Conservation (phyloP, 2,888 invertebrate species). For the Atethmia centrago region DNA sequence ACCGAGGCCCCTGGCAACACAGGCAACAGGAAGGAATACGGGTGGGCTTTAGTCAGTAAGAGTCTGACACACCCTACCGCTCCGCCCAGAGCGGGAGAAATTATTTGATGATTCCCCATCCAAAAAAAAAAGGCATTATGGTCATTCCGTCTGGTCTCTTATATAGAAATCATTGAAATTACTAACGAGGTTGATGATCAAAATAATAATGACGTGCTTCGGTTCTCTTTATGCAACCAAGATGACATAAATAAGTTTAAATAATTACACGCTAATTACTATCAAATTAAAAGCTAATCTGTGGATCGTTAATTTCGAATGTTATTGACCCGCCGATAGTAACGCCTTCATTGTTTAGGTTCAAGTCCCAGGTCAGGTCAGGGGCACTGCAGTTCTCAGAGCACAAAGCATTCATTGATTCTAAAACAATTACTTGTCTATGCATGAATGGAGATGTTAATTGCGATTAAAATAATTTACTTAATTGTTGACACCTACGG, state of each 20-base stretch:
- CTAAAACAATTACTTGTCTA: conserved; percentile 53
- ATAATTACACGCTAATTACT: conserved; percentile 47
- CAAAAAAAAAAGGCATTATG: no score
- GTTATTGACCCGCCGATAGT: conserved; percentile 60
- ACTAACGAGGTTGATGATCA: background rate
- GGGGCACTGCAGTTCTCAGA: conserved; percentile 57
- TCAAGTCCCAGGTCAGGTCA: conserved; percentile 63
- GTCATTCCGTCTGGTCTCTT: no score
- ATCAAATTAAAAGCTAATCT: conserved; percentile 51
- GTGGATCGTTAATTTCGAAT: conserved; percentile 51
- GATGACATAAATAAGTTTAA: conserved; percentile 20
- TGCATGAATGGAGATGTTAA: conserved; percentile 56
- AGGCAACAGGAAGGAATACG: no score
- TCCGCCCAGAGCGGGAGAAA: no score
- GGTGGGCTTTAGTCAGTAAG: no score
- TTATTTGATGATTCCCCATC: no score
- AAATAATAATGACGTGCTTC: background rate
- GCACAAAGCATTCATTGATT: conserved; percentile 48
- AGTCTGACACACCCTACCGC: no score
- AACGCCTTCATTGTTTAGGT: conserved; percentile 62
- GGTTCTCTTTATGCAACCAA: background rate
- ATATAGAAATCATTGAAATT: background rate
- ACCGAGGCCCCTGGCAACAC: no score
- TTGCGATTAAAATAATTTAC: conserved; percentile 35
- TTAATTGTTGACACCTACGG: conserved; percentile 42